These are phyloP conservation scores for Colletes collaris DNA, from an alignment of 2,888 invertebrate species.

Conservation along the genomic window DNA sequence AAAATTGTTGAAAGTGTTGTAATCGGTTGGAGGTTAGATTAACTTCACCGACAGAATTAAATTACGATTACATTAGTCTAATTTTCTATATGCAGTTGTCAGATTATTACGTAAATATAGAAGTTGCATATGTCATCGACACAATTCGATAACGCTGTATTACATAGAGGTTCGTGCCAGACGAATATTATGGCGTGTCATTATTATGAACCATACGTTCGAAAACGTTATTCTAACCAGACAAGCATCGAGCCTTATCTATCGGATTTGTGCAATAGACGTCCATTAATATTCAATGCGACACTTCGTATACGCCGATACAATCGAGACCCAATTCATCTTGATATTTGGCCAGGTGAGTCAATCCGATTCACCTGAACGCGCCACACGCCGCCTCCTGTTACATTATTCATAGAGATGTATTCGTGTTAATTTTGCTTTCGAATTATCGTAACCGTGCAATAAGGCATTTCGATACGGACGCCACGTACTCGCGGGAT, in stretches of 20 bases:
- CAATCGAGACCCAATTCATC: conserved; percentile 59
- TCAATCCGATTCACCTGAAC: conserved; percentile 52
- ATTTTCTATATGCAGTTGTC: too few species aligned
- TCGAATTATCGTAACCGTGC: conserved; percentile 26
- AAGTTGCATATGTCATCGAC: not conserved
- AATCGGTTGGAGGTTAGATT: not conserved
- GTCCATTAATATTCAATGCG: conserved; percentile 59
- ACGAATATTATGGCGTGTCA: not conserved
- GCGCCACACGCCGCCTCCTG: conserved; percentile 18
- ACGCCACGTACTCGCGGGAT: not conserved
- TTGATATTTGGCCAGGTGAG: conserved; percentile 49
- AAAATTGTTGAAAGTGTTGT: not conserved
- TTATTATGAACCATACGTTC: not conserved
- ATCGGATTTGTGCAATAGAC: conserved; percentile 25
- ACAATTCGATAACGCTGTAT: not conserved
- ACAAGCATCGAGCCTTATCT: conserved; percentile 17
- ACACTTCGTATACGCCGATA: conserved; percentile 53
- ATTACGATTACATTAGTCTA: too few species aligned
- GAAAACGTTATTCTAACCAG: conserved; percentile 2
- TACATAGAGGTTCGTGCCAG: not conserved
- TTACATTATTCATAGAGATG: conserved; percentile 62
- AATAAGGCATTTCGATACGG: conserved; percentile 15
- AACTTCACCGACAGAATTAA: too few species aligned
- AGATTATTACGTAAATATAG: conserved; percentile 10
- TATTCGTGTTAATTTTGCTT: conserved; percentile 43